phyloP scores from a whole-genome alignment of 2,888 invertebrate genomes.

The Philhelius pedissequus region DNA sequence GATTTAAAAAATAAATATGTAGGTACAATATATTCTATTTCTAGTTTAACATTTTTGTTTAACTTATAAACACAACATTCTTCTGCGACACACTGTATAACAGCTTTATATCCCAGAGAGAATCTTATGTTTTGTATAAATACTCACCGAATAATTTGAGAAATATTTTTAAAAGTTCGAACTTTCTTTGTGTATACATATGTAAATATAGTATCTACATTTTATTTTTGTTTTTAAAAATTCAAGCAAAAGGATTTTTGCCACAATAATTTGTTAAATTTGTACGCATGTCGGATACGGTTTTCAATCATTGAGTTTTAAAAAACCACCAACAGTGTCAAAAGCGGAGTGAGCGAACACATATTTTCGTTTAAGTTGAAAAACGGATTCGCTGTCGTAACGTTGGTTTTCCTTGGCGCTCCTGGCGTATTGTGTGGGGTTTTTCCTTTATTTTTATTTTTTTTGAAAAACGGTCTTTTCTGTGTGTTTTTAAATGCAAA shows the following conservation, averaged over 20 bases:
- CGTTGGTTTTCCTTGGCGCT: conserved; percentile 56
- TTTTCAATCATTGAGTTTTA: conserved; percentile 35
- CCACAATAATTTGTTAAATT: conserved; percentile 32
- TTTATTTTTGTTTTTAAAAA: conserved; percentile 47
- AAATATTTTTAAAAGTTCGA: conserved; percentile 39
- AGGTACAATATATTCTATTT: too few relatives aligned
- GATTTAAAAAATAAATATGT: too few relatives aligned
- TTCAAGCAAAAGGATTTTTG: conserved; percentile 58
- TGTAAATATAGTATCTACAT: neutral
- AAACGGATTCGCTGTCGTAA: conserved; percentile 57
- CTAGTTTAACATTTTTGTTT: too few relatives aligned
- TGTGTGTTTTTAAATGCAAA: conserved; percentile 8
- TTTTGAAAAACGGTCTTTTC: conserved; percentile 32
- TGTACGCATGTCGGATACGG: conserved; percentile 62
- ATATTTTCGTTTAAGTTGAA: conserved; percentile 38
- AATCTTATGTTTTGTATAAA: neutral
- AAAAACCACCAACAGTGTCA: conserved; percentile 49
- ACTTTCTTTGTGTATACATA: conserved; percentile 22
- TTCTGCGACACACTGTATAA: conserved; percentile 39
- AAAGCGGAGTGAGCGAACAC: conserved; percentile 29
- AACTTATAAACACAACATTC: too few relatives aligned
- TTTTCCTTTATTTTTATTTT: conserved; percentile 23
- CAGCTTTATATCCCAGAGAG: neutral
- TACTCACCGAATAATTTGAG: neutral
- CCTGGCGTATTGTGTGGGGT: conserved; percentile 46